Evolutionary conservation across 2,888 invertebrate species (phyloP), one percentile per base, ranked within the genome.

Genomic region (Troides oblongomaculatus): DNA sequence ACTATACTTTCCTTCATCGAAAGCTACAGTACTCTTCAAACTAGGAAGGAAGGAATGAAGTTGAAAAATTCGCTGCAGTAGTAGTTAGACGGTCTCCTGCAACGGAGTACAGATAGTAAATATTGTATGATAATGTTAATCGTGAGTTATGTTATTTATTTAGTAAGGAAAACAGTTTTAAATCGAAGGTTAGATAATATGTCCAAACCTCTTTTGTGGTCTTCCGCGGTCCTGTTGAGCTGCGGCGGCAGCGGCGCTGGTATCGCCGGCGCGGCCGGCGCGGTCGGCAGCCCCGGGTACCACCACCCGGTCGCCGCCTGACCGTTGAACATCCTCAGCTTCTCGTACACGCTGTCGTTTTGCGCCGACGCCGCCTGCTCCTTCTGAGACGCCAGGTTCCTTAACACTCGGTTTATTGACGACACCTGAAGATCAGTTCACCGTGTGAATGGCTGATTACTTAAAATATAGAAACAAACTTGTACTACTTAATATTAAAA

Each of bases 301-400:
- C 97, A 97, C 83, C 96, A 98, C 66, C 96, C 97, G 69, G 96
- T 95, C 50, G 96, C 95, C 61, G 95, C 94, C 87, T 97, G 97
- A 0, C 97, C 98, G 91, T 98, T 98, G 90, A 98, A 97, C 96
- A 99, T 97, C 77, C 98, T 94, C 77, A 99, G 93, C 92, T 98
- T 98, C 91, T 98, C 98, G 90, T 98, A 98, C 62, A 97, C 97
- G 74, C 97, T 97, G 90, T 98, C 98, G 86, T 95, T 96, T 81
- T 96, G 96, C 76, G 95, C 95, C 17, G 79, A 79, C 61, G 96
- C 95, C 79, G 97, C 97, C 88, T 97, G 97, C 91, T 98, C 99
- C 89, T 99, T 99, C 90, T 98, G 98, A 65, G 98, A 97, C 39
- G 99, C 98, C 80, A 99, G 94, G 93, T 99, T 99, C 74, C 99